A percentile compares a stretch with the other conserved stretches of the same genome.
Conservation (phyloP, 2,797 vertebrate species). For the Remorina albescens region DNA sequence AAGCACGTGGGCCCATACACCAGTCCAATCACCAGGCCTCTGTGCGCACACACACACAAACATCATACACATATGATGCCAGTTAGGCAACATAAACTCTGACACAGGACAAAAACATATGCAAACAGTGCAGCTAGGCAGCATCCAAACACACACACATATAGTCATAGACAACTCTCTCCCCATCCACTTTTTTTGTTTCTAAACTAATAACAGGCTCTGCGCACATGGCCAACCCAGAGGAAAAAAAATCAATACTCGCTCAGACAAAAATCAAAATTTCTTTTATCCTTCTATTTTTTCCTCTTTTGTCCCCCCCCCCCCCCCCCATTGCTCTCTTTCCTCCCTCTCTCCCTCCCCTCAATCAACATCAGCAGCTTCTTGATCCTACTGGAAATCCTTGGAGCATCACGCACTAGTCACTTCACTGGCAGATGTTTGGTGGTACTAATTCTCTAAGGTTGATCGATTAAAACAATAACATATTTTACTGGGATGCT, state of each 20-base stretch:
- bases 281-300: conserved; percentile 84
- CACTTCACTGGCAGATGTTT: conserved; percentile 62
- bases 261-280: conserved; percentile 88
- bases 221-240: conserved; percentile 82
- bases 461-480: conserved; percentile 83
- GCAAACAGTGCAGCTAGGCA: conserved; percentile 50
- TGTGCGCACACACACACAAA: conserved; percentile 31
- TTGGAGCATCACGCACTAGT: conserved; percentile 63
- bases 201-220: conserved; percentile 87
- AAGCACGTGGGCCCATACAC: conserved; percentile 56
- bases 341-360: conserved; percentile 41
- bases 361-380: conserved; percentile 66
- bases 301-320: conserved; percentile 62
- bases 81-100: conserved; percentile 55
- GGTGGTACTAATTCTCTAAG: conserved; percentile 59
- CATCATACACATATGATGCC: conserved; percentile 37
- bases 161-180: conserved; percentile 40
- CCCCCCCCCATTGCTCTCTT: conserved; percentile 55
- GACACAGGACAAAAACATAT: conserved; percentile 50
- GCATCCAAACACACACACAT: conserved; percentile 30
- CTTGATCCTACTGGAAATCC: conserved; percentile 75
- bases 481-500: conserved; percentile 76
- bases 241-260: conserved; percentile 87
- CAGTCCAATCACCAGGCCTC: conserved; percentile 58
- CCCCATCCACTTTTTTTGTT: conserved; percentile 72